Evolutionary conservation across 2,888 invertebrate species (phyloP).

Genomic region (Erpobdella octoculata): DNA sequence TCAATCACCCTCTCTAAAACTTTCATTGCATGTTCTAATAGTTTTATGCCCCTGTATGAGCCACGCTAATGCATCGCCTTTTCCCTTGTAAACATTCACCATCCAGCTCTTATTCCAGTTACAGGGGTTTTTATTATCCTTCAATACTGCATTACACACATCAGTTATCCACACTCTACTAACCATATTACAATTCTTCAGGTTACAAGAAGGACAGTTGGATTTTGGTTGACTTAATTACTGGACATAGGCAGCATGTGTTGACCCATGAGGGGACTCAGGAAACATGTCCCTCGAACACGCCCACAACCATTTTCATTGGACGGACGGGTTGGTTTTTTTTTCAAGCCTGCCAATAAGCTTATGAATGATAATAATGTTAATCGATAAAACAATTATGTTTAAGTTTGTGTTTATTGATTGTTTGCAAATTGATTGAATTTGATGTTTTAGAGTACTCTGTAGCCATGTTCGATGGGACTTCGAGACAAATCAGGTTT

Average conservation of each 20-base stretch:
- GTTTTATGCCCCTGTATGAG: too few relatives aligned
- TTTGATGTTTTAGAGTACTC: constrained; percentile 62
- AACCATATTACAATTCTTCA: constrained; percentile 35
- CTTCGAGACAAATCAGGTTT: constrained; percentile 60
- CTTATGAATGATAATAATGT: not conserved
- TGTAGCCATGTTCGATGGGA: constrained; percentile 83
- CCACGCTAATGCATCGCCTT: too few relatives aligned
- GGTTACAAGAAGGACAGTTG: constrained; percentile 77
- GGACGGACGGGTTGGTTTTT: constrained; percentile 63
- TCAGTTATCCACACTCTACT: not conserved
- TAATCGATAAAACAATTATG: not conserved
- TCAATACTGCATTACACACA: too few relatives aligned
- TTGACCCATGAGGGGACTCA: constrained; percentile 60
- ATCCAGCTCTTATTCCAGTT: too few relatives aligned
- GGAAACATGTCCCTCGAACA: constrained; percentile 66
- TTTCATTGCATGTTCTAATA: too few relatives aligned
- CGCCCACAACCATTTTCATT: constrained; percentile 66
- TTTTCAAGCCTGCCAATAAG: not conserved
- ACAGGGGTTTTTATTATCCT: too few relatives aligned
- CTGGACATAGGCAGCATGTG: constrained; percentile 62
- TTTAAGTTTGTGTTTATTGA: too few relatives aligned
- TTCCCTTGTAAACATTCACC: too few relatives aligned
- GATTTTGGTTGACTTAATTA: constrained; percentile 76
- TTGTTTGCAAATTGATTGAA: too few relatives aligned
- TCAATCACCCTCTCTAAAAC: too few relatives aligned